Base-by-base conservation (phyloP, 2,113 vertebrate species). In the Perca fluviatilis region DNA sequence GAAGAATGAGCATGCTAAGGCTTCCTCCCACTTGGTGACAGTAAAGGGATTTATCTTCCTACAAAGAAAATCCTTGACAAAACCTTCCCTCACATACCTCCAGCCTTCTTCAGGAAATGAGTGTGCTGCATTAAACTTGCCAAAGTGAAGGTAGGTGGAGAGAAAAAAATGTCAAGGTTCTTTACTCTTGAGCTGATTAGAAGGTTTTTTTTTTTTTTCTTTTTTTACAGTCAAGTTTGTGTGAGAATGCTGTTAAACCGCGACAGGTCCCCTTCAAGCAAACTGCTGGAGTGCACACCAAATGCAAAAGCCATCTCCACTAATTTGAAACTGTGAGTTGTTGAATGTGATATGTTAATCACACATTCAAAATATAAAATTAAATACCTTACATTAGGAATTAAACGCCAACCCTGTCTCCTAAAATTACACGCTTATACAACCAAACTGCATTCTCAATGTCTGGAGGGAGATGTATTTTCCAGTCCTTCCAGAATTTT, bases 21-120 rank as follows among this genome's bases (percentile, higher is more conserved):
- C 73, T 62, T 40, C 77, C 60, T 86, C 47, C 71, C 76, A 83
- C 62, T 66, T 33, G 3, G 33, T 69, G 57, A 11, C 47, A 58
- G 61, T 6, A 2, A 58, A 88, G 67, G 70, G 16, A 80, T 77
- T 86, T 61, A 80, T 85, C 79, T 56, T 77, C 40, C 47, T 51
- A 69, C 71, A 62, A 74, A 88, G 76, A 70, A 86, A 77, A 88
- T 88, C 83, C 76, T 85, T 58, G 43, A 88, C 66, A 13, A 25
- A 85, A 60, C 57, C 68, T 77, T 64, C 53, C 27, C 27, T 60
- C 47, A 47, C 53, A 63, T 8, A 53, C 30, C 58, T 54, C 10
- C 23, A 27, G 30, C 30, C 6, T 64, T 56, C 76, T 60, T 58
- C 57, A 6, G 0, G n/a, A 9, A 30, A 60, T 54, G 0, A 58